phyloP scores from a whole-genome alignment of 2,888 invertebrate species.

The Ichneumoninae sp. region DNA sequence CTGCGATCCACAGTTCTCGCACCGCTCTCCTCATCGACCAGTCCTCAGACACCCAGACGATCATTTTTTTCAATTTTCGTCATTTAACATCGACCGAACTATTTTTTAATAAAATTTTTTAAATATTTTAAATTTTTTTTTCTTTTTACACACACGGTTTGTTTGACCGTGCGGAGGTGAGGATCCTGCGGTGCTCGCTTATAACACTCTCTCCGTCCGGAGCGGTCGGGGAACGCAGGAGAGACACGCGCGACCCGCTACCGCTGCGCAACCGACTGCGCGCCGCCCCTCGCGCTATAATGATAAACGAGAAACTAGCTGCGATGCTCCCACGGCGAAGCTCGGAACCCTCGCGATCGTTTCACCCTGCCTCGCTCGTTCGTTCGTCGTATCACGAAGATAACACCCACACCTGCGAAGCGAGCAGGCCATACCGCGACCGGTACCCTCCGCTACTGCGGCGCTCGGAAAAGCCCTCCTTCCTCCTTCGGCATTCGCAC shows the following conservation, averaged over 20 bases:
- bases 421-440: constrained; percentile 12
- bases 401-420: not conserved
- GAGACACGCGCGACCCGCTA: constrained; percentile 67
- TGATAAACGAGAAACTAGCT: constrained; percentile 26
- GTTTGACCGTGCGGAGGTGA: constrained; percentile 48
- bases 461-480: constrained; percentile 11
- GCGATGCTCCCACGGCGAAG: constrained; percentile 24
- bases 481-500: constrained; percentile 2
- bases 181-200: constrained; percentile 60
- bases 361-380: constrained; percentile 17
- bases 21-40: constrained; percentile 18
- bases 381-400: not conserved
- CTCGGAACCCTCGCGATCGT: constrained; percentile 35
- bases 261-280: constrained; percentile 69
- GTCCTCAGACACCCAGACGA: not conserved
- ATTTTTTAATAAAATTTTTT: not conserved
- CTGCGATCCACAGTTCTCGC: constrained; percentile 16
- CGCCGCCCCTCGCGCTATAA: constrained; percentile 62
- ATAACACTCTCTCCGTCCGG: constrained; percentile 40
- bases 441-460: constrained; percentile 41
- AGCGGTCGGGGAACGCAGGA: constrained; percentile 62
- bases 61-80: not conserved
- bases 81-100: not conserved
- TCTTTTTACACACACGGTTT: constrained; percentile 35
- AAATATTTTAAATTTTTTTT: not conserved